Evolutionary conservation across 2,888 invertebrate species (phyloP), one percentile per base, ranked within the genome.

Genomic region (Blomia tropicalis): DNA sequence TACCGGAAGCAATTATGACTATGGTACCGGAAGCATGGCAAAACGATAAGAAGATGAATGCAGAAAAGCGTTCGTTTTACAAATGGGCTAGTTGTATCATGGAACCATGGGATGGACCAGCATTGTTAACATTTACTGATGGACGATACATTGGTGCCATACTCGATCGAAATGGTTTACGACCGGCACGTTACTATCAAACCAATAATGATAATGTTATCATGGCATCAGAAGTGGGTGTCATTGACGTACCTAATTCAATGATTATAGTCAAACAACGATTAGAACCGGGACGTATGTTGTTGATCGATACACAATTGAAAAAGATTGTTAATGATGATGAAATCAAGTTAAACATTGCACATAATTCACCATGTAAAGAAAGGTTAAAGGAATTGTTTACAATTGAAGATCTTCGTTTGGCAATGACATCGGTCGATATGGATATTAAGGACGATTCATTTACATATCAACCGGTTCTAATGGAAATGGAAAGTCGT

Each of bases 21-120:
- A 95, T 98, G 96, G 93, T 91, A 51, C 95, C 95, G 0, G 95
- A 95, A 75, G 95, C 95, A 0, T 95, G 95, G 95, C 93, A 95
- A 76, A 90, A 92, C 72, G 93, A 76, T 58, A 77, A 81, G 65
- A 85, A 86, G 29, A 98, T 98, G 96, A 80, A 86, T 1, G 80
- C 82, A 66, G 88, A 89, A 71, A 96, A 93, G 76, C 82, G 87
- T 58, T 87, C 90, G 72, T 98, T 92, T 74, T 98, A 98, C 76
- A 85, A 89, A 69, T 98, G 96, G 96, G 87, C 92, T 17, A 85
- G 92, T 0, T 95, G 77, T 72, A 87, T 85, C 22, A 98, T 98
- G 96, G 98, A 98, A 74, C 96, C 98, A 0, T 98, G 98, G 98
- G 98, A 98, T 75, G 98, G 98, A 41, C 79, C 75, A n/a, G 98